These are phyloP conservation scores for Ptilodon capucinus DNA, from an alignment of 2,888 invertebrate species.

Conservation along the genomic window DNA sequence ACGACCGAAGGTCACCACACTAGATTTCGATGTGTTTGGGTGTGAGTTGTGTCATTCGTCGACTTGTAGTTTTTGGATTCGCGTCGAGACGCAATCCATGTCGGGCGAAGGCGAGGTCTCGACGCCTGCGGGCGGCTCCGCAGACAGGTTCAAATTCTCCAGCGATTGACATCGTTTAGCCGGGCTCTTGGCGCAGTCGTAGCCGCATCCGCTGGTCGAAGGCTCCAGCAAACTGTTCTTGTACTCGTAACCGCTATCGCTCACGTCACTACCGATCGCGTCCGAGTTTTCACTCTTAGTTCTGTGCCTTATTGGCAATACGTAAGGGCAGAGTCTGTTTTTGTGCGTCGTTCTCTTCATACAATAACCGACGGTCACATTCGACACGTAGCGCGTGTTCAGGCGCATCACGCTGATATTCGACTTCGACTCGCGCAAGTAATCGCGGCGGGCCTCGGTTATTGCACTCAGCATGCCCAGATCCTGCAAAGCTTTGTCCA, in stretches of 20 bases:
- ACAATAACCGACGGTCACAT: constrained; percentile 84
- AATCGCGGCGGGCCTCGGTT: constrained; percentile 82
- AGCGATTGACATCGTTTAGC: constrained; percentile 84
- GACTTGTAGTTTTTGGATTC: constrained; percentile 84
- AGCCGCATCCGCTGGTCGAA: constrained; percentile 62
- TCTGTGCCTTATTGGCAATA: constrained; percentile 80
- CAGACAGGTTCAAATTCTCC: constrained; percentile 78
- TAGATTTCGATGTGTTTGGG: constrained; percentile 32
- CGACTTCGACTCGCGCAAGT: constrained; percentile 76
- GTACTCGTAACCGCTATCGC: constrained; percentile 57
- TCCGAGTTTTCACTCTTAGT: constrained; percentile 86
- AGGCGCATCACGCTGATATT: constrained; percentile 78
- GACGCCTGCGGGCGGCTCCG: constrained; percentile 55
- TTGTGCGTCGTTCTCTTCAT: constrained; percentile 79
- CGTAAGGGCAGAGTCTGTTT: constrained; percentile 83
- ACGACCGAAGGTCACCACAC: constrained; percentile 37
- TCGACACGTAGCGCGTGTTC: constrained; percentile 84
- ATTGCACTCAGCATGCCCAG: constrained; percentile 84
- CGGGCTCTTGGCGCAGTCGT: constrained; percentile 55
- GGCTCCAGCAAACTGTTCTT: constrained; percentile 66
- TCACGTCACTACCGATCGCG: constrained; percentile 60
- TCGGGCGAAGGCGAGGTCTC: constrained; percentile 76
- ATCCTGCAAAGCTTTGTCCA: constrained; percentile 83
- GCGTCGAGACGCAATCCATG: constrained; percentile 84
- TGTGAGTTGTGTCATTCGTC: constrained; percentile 73